Conservation (phyloP, 2,888 invertebrate genomes). For the Hymenopus coronatus region DNA sequence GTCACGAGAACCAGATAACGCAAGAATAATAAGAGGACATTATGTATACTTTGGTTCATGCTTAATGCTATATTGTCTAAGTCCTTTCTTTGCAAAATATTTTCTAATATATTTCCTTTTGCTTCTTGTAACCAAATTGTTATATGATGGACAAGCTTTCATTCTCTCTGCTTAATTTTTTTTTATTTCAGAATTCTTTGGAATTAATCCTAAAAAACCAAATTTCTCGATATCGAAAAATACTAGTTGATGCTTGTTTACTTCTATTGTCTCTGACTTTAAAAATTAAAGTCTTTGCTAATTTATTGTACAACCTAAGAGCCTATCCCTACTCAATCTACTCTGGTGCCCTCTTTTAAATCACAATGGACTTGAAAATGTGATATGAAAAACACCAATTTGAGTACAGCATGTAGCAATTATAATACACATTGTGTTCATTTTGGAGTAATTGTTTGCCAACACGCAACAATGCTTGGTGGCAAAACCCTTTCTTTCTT, state of each 20-base stretch:
- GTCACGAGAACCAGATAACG: neutral
- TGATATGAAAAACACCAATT: conserved; percentile 34
- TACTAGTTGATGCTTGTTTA: conserved; percentile 24
- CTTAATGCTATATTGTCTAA: neutral
- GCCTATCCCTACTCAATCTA: conserved; percentile 23
- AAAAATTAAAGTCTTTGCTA: conserved; percentile 22
- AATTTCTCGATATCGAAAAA: conserved; percentile 22
- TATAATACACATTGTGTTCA: conserved; percentile 24
- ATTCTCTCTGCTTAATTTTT: neutral
- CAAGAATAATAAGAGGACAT: conserved; percentile 1
- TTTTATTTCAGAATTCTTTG: neutral
- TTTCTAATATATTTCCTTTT: neutral
- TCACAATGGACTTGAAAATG: conserved; percentile 34
- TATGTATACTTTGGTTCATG: conserved; percentile 8
- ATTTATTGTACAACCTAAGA: conserved; percentile 15
- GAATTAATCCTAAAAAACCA: conserved; percentile 19
- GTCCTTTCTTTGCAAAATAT: conserved; percentile 5
- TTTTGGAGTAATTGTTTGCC: conserved; percentile 15
- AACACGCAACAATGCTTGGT: neutral
- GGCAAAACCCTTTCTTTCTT: neutral
- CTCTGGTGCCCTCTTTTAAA: conserved; percentile 33
- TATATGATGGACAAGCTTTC: conserved; percentile 1
- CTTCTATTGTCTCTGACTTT: conserved; percentile 26
- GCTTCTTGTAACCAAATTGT: neutral
- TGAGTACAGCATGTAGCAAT: conserved; percentile 26